phyloP scores from a whole-genome alignment of 2,888 invertebrate species.

The Agriotes lineatus region DNA sequence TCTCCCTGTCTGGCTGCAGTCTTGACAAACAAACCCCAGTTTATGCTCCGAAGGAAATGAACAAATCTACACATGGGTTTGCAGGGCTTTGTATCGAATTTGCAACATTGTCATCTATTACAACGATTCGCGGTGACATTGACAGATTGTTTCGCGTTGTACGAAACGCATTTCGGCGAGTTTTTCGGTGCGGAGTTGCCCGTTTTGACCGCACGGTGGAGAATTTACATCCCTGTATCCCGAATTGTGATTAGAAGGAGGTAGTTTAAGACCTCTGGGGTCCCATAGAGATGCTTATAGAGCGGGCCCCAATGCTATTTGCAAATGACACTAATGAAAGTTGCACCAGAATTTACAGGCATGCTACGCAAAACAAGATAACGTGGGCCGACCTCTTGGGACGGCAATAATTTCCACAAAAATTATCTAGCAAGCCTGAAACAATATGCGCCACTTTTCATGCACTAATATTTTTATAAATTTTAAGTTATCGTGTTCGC shows the following conservation, averaged over 20 bases:
- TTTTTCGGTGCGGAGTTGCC: not conserved
- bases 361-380: conserved; percentile 13
- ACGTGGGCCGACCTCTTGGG: conserved; percentile 3
- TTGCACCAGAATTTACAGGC: conserved; percentile 15
- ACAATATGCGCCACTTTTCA: too few species aligned
- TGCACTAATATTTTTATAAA: too few species aligned
- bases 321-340: conserved; percentile 21
- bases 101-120: conserved; percentile 15
- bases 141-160: conserved; percentile 9
- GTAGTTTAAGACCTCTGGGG: conserved; percentile 20
- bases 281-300: conserved; percentile 14
- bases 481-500: not conserved
- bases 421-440: too few species aligned
- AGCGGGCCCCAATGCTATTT: conserved; percentile 12
- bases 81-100: conserved; percentile 9
- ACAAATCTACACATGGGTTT: conserved; percentile 19
- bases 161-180: not conserved
- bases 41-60: conserved; percentile 22
- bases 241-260: conserved; percentile 23
- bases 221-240: conserved; percentile 3
- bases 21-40: conserved; percentile 25
- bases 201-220: conserved; percentile 9
- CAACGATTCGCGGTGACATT: conserved; percentile 10
- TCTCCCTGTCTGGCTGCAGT: conserved; percentile 32
- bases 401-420: not conserved